Percentiles rank a stretch among this genome's conserved stretches.
phyloP scores from a whole-genome alignment of 2,113 vertebrate species.

The Coreoperca whiteheadi region DNA sequence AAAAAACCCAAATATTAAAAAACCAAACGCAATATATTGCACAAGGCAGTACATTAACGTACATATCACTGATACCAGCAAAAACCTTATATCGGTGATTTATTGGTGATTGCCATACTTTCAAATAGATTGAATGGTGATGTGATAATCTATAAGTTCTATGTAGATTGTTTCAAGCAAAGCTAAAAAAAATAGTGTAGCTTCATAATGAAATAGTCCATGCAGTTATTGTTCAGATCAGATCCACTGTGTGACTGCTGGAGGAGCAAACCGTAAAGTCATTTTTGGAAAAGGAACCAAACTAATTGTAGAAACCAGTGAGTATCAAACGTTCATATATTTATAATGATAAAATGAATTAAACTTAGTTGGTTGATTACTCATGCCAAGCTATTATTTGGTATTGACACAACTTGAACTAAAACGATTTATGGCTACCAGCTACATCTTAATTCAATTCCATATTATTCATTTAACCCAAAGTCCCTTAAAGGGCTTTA shows the following conservation, averaged over 20 bases:
- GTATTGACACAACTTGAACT: not conserved
- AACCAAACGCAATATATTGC: too few relatives aligned
- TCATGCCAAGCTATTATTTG: not conserved
- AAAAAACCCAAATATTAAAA: not conserved
- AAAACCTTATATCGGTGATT: too few relatives aligned
- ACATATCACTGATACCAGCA: too few relatives aligned
- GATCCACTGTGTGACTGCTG: constrained; percentile 43
- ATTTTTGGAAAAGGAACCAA: constrained; percentile 66
- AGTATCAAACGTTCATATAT: not conserved
- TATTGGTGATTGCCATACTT: too few relatives aligned
- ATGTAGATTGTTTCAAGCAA: too few relatives aligned
- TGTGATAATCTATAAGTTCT: too few relatives aligned
- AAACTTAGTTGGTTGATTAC: not conserved
- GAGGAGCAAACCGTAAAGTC: constrained; percentile 25
- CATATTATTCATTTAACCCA: not conserved
- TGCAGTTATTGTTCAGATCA: not conserved
- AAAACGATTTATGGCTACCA: not conserved
- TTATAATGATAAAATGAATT: not conserved
- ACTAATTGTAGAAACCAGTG: constrained; percentile 36
- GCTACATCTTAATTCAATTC: not conserved
- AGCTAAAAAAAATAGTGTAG: too few relatives aligned
- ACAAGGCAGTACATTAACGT: too few relatives aligned
- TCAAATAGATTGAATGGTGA: too few relatives aligned
- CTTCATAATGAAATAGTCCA: too few relatives aligned
- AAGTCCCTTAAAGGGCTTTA: not conserved